These are phyloP conservation scores for Psococerastis gibbosa DNA, from an alignment of 2,888 invertebrate genomes.

Conservation along the genomic window DNA sequence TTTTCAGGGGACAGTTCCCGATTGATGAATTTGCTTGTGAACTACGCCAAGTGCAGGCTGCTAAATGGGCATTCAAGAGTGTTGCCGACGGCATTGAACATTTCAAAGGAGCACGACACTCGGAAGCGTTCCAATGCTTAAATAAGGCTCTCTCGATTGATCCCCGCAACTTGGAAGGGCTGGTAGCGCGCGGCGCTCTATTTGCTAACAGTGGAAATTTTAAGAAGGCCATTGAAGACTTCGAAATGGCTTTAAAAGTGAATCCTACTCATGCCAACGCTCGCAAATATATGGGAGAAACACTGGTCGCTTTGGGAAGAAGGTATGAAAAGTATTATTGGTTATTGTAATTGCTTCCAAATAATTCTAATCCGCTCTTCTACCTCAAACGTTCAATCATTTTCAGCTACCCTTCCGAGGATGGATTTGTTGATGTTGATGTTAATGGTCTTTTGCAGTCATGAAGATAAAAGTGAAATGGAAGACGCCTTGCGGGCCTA, in stretches of 20 bases:
- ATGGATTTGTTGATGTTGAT: constrained; percentile 6
- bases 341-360: not conserved
- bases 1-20: constrained; percentile 43
- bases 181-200: constrained; percentile 78
- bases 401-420: not conserved
- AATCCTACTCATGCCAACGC: constrained; percentile 86
- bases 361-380: constrained; percentile 5
- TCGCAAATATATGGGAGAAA: constrained; percentile 84
- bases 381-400: not conserved
- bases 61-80: constrained; percentile 82
- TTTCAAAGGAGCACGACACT: constrained; percentile 81
- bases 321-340: constrained; percentile 20
- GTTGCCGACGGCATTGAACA: constrained; percentile 92
- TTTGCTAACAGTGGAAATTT: constrained; percentile 90
- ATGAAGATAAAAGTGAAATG: constrained; percentile 69
- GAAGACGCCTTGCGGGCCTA: constrained; percentile 72
- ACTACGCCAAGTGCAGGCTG: constrained; percentile 74
- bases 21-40: constrained; percentile 65
- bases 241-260: constrained; percentile 73
- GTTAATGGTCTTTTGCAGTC: constrained; percentile 30
- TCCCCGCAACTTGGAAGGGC: constrained; percentile 76
- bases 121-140: constrained; percentile 86
- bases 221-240: constrained; percentile 84
- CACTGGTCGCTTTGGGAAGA: constrained; percentile 70
- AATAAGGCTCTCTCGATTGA: constrained; percentile 87